Base-by-base conservation (phyloP, 2,113 vertebrate species). In the Crypturellus undulatus region DNA sequence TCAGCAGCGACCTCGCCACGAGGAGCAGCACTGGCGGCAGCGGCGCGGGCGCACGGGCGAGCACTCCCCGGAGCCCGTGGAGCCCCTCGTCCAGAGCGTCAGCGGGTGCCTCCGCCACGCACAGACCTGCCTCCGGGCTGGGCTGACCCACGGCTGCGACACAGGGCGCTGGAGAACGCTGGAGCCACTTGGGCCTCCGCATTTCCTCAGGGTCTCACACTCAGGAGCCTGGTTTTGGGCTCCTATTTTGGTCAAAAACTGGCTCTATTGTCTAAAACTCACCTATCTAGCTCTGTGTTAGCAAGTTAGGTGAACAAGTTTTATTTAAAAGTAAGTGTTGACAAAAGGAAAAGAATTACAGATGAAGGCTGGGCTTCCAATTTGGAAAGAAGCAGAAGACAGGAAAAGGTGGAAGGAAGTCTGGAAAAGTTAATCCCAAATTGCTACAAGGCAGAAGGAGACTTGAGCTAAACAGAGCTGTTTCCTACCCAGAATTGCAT, bases 221-320 rank as follows among this genome's bases (percentile, higher is more conserved):
- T 67, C 30, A 45, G 22, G 10, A 45, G 17, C 18, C 40, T 45
- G 43, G 32, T 7, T 67, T 30, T 22, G 17, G 34, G 40, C 9
- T 45, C 64, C 28, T 67, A 30, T 26, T 67, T n/a, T 26, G 10
- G 32, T 32, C 42, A 68, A 47, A 69, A 9, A 32, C 20, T 45
- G 43, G 43, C 43, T 32, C 47, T 22, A 25, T 32, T 25, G 9
- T 69, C 43, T 69, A 47, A 47, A 68, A 68, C 43, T 20, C 32
- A 45, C 28, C 30, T 47, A 68, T 32, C 54, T 10, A 32, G 20
- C 14, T 47, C n/a, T 5, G 32, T 10, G 12, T 20, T n/a, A 7
- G 58, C 19, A 10, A 76, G 9, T 45, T 49, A 0, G 0, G 28
- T 14, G 30, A 40, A 52, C 22, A 40, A 1, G 0, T 24, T 70